Percentiles rank a stretch among this genome's conserved stretches.
Evolutionary conservation across 2,113 vertebrate species (phyloP).

Genomic region (Pterocles orientalis): DNA sequence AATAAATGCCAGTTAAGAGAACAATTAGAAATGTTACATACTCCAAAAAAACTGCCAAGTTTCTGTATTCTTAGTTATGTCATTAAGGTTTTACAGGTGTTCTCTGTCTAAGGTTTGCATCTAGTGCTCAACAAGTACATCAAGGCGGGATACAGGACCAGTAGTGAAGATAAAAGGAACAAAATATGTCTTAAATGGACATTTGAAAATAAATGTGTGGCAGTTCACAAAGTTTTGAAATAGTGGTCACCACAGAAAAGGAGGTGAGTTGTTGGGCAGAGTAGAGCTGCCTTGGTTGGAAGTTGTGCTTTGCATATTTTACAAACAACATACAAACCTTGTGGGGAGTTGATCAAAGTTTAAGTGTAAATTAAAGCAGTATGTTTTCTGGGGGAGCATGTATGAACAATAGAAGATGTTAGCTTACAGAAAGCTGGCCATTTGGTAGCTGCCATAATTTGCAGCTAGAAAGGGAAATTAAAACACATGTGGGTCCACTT

Average conservation of each 20-base stretch:
- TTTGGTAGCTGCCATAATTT: background rate
- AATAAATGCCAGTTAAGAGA: background rate
- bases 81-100: background rate
- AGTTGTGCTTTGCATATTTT: background rate
- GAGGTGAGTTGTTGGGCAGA: background rate
- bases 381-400: background rate
- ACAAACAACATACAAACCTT: background rate
- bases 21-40: background rate
- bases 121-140: background rate
- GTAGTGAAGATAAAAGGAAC: background rate
- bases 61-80: background rate
- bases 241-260: background rate
- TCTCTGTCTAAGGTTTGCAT: background rate
- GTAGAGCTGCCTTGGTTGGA: rapidly evolving
- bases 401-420: background rate
- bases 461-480: background rate
- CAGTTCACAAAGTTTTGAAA: background rate
- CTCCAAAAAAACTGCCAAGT: background rate
- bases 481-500: background rate
- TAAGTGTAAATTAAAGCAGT: background rate
- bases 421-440: background rate
- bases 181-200: background rate
- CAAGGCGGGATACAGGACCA: background rate
- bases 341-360: background rate
- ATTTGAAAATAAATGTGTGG: background rate